Conservation (phyloP, 1,140 invertebrate species). For the Zaprionus kolodkinae region DNA sequence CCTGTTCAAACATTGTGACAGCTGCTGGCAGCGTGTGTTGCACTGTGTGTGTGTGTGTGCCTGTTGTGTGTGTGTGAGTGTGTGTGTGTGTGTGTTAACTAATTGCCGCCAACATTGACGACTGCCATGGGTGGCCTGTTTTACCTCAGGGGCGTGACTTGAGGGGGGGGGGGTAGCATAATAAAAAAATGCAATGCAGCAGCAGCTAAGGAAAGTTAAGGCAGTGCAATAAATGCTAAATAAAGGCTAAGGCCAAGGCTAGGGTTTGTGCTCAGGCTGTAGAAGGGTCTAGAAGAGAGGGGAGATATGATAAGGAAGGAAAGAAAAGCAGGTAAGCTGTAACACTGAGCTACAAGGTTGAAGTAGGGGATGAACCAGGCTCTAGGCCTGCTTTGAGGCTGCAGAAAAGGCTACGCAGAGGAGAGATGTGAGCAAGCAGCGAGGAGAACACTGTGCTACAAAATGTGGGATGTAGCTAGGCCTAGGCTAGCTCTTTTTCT, state of each 20-base stretch:
- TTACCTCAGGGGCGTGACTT: not conserved
- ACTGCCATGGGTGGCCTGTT: constrained; percentile 3
- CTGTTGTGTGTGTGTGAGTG: constrained; percentile 32
- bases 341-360: not conserved
- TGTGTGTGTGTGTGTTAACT: constrained; percentile 55
- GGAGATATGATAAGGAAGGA: too few relatives aligned
- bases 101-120: constrained; percentile 61
- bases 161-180: not conserved
- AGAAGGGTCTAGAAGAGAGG: too few relatives aligned
- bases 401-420: too few relatives aligned
- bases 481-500: too few relatives aligned
- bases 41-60: constrained; percentile 16
- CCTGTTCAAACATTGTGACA: constrained; percentile 75
- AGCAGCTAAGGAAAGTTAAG: too few relatives aligned
- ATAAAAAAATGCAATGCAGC: not conserved
- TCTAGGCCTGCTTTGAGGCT: too few relatives aligned
- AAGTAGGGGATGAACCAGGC: too few relatives aligned
- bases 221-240: not conserved
- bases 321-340: too few relatives aligned
- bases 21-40: constrained; percentile 59
- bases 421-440: too few relatives aligned
- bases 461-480: too few relatives aligned
- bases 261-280: too few relatives aligned
- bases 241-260: not conserved
- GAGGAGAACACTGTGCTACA: too few relatives aligned